These are phyloP conservation scores for Odocoileus virginianus DNA, from an alignment of 2,113 vertebrate species.

Conservation along the genomic window DNA sequence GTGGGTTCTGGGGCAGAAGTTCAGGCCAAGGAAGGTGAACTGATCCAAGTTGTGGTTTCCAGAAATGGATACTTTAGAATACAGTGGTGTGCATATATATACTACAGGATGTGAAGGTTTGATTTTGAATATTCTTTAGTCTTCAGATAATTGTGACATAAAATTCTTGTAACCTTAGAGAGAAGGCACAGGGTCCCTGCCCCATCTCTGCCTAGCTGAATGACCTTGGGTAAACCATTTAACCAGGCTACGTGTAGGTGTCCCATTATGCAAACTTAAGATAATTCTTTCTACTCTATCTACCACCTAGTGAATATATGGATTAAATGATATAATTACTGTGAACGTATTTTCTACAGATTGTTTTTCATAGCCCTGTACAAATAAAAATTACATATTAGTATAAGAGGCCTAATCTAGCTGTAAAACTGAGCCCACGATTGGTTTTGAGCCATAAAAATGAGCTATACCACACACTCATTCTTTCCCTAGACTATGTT, in stretches of 20 bases:
- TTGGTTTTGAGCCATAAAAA: not conserved
- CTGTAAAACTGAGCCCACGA: not conserved
- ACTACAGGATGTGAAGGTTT: not conserved
- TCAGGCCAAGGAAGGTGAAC: not conserved
- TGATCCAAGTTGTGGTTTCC: not conserved
- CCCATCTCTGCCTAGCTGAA: not conserved
- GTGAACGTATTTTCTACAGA: not conserved
- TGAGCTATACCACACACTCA: not conserved
- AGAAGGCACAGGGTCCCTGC: not conserved
- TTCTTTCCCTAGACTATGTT: not conserved
- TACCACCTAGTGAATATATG: not conserved
- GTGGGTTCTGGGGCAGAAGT: not conserved
- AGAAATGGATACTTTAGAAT: not conserved
- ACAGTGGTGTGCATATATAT: not conserved
- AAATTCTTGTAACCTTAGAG: not conserved
- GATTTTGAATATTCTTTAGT: not conserved
- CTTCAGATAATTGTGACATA: not conserved
- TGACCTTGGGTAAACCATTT: constrained; percentile 31
- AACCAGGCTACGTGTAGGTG: not conserved
- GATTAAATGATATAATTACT: not conserved
- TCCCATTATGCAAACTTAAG: not conserved
- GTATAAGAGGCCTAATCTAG: not conserved
- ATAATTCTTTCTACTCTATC: constrained; percentile 1
- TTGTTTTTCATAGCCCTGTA: not conserved
- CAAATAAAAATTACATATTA: not conserved